Evolutionary conservation across 2,113 vertebrate genomes (phyloP).

Genomic region (Paracanthobrama guichenoti): DNA sequence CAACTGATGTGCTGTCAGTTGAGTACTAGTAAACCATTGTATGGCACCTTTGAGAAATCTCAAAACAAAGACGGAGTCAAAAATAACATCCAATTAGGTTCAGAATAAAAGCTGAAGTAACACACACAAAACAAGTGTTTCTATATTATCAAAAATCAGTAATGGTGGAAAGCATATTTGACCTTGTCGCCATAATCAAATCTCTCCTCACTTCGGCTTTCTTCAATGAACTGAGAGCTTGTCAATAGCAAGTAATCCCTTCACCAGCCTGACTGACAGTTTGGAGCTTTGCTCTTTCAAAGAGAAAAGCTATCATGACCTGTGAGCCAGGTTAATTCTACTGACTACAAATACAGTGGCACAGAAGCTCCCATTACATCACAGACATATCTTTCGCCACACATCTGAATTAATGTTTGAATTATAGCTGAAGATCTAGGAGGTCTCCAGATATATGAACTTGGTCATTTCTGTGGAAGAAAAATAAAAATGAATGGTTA

Average conservation of each 20-base stretch:
- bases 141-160: not conserved
- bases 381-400: not conserved
- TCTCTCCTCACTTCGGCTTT: constrained; percentile 1
- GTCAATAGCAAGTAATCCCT: constrained; percentile 33
- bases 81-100: not conserved
- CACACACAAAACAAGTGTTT: not conserved
- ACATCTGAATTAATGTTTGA: not conserved
- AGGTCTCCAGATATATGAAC: not conserved
- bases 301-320: constrained; percentile 35
- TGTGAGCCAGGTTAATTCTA: constrained; percentile 45
- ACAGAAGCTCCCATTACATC: not conserved
- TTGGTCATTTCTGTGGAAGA: not conserved
- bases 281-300: constrained; percentile 47
- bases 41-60: not conserved
- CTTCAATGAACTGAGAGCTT: constrained; percentile 24
- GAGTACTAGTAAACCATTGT: not conserved
- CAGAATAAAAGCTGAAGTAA: not conserved
- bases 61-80: not conserved
- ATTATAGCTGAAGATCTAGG: not conserved
- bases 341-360: constrained; percentile 30
- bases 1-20: not conserved
- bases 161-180: not conserved
- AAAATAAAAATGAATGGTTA: not conserved
- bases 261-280: constrained; percentile 38
- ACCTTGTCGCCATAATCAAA: not conserved